Percentiles rank a stretch among this genome's conserved stretches.
Conservation (phyloP, 2,113 vertebrate genomes). For the Pelmatolapia mariae region DNA sequence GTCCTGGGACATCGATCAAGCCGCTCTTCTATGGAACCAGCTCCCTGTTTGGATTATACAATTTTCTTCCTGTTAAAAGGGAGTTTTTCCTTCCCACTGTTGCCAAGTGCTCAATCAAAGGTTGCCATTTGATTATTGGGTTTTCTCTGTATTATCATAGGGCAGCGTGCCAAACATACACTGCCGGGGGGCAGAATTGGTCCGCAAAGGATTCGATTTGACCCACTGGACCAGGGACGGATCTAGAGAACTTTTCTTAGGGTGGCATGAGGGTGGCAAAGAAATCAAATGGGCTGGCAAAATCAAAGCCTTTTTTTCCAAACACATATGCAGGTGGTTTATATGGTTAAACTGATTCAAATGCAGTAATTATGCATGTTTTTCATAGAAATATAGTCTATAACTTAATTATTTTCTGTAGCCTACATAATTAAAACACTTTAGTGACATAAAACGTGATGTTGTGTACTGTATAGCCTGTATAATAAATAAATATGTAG, state of each 20-base stretch:
- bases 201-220: not conserved
- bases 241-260: no score
- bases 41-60: not conserved
- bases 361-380: not conserved
- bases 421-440: accelerated
- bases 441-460: not conserved
- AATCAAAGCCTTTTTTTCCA: not conserved
- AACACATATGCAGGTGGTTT: no score
- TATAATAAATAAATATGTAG: not conserved
- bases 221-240: not conserved
- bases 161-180: not conserved
- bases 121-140: not conserved
- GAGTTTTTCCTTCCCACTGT: not conserved
- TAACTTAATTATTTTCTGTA: not conserved
- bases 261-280: no score
- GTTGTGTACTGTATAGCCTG: not conserved
- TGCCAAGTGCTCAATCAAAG: not conserved
- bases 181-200: no score
- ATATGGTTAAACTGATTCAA: not conserved
- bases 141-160: not conserved
- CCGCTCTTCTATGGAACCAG: not conserved
- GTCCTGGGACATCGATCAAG: not conserved
- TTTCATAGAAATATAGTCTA: not conserved
- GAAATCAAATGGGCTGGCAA: no score
- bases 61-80: not conserved